phyloP scores from a whole-genome alignment of 1,140 invertebrate species.

The Lepidostoma basale region DNA sequence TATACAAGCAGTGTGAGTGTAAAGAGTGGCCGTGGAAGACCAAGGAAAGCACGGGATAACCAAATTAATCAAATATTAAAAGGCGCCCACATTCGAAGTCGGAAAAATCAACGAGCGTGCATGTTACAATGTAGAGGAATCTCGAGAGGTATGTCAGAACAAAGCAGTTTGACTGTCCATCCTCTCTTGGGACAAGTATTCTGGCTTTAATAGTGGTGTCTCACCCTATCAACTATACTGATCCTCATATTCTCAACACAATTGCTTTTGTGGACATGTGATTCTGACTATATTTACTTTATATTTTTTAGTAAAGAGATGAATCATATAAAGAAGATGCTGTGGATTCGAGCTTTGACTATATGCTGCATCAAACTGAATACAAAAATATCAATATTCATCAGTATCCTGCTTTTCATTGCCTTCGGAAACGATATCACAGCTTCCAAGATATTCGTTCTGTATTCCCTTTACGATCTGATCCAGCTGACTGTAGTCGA shows the following conservation, averaged over 20 bases:
- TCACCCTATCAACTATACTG: too few species aligned
- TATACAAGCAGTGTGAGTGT: too few species aligned
- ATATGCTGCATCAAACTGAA: constrained; percentile 71
- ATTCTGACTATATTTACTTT: background rate
- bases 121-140: too few species aligned
- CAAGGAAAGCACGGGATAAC: too few species aligned
- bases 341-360: constrained; percentile 71
- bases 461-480: constrained; percentile 76
- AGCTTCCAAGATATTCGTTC: constrained; percentile 77
- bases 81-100: too few species aligned
- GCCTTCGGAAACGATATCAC: constrained; percentile 69
- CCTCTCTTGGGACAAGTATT: too few species aligned
- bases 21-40: too few species aligned
- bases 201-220: too few species aligned
- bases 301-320: constrained; percentile 65
- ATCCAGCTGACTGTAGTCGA: constrained; percentile 75
- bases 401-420: constrained; percentile 79
- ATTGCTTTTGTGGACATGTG: background rate
- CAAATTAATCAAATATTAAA: too few species aligned
- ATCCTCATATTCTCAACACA: background rate
- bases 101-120: too few species aligned
- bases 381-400: constrained; percentile 77
- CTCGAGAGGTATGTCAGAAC: too few species aligned
- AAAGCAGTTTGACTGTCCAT: too few species aligned
- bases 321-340: constrained; percentile 69